A percentile compares a stretch with the other conserved stretches of the same genome.
These are phyloP conservation scores for Procambarus virginalis DNA, from an alignment of 1,140 invertebrate genomes.

Conservation along the genomic window DNA sequence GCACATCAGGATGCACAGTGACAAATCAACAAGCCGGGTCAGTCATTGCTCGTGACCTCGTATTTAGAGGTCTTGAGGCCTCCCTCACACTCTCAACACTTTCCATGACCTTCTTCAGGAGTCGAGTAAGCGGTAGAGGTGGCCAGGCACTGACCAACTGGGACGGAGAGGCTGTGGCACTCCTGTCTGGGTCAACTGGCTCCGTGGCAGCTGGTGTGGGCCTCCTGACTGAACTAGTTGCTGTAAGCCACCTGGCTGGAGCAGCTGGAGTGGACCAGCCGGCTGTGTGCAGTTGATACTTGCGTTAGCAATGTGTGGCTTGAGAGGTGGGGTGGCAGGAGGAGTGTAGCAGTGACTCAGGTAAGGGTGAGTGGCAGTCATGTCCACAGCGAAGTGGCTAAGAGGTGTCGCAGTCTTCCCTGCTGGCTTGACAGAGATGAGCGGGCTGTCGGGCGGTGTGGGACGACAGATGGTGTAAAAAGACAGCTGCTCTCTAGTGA, in stretches of 20 bases:
- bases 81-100: neutral
- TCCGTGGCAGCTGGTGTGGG: too few relatives aligned
- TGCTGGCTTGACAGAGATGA: neutral
- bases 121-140: neutral
- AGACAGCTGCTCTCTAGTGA: conserved; percentile 28
- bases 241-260: conserved; percentile 1
- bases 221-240: too few relatives aligned
- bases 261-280: neutral
- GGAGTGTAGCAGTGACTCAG: neutral
- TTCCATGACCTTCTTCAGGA: conserved; percentile 26
- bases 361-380: neutral
- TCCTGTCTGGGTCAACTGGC: too few relatives aligned
- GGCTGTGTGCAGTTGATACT: neutral
- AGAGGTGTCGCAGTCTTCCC: neutral
- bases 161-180: neutral
- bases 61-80: neutral
- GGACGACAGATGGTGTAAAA: conserved; percentile 44
- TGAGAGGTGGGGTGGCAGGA: neutral
- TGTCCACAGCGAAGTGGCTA: neutral
- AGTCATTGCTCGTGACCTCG: neutral
- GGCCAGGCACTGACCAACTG: conserved; percentile 2
- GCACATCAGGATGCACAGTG: neutral
- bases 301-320: neutral
- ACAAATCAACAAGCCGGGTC: neutral
- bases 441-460: conserved; percentile 26